phyloP scores from a whole-genome alignment of 2,797 vertebrate species.

The Vipera ursinii region DNA sequence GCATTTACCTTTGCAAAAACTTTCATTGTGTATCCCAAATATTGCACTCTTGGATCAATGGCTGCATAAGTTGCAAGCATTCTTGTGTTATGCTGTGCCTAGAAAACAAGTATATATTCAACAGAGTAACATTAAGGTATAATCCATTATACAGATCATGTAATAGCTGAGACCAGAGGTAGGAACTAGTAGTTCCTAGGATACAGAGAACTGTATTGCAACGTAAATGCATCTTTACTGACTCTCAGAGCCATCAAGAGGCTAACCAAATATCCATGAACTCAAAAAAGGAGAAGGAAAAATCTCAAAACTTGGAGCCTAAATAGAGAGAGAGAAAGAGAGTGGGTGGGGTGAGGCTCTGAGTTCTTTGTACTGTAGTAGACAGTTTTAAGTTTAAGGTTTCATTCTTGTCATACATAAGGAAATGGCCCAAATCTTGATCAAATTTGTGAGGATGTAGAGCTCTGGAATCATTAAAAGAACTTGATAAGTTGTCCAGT shows the following conservation, averaged over 20 bases:
- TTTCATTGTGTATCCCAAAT: constrained; percentile 96
- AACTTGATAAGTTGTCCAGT: not conserved
- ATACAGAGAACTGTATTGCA: not conserved
- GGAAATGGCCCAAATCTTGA: not conserved
- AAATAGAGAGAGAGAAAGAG: not conserved
- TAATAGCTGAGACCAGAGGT: not conserved
- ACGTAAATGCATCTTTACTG: not conserved
- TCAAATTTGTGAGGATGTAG: not conserved
- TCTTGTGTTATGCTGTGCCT: constrained; percentile 98
- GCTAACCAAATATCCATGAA: not conserved
- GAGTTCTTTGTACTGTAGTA: not conserved
- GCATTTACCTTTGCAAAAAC: constrained; percentile 92
- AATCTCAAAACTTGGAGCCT: not conserved
- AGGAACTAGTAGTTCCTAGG: not conserved
- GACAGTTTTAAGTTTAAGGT: not conserved
- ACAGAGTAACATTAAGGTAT: not conserved
- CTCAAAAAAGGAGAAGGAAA: not conserved
- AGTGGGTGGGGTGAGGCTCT: not conserved
- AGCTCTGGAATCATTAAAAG: not conserved
- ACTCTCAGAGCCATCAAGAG: not conserved
- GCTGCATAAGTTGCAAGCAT: constrained; percentile 96
- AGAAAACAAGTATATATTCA: constrained; percentile 26
- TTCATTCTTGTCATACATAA: not conserved
- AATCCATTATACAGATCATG: not conserved
- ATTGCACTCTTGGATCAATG: constrained; percentile 92